Evolutionary conservation across 2,797 vertebrate species (phyloP), one percentile per base, ranked within the genome.

Genomic region (Crenichthys baileyi): DNA sequence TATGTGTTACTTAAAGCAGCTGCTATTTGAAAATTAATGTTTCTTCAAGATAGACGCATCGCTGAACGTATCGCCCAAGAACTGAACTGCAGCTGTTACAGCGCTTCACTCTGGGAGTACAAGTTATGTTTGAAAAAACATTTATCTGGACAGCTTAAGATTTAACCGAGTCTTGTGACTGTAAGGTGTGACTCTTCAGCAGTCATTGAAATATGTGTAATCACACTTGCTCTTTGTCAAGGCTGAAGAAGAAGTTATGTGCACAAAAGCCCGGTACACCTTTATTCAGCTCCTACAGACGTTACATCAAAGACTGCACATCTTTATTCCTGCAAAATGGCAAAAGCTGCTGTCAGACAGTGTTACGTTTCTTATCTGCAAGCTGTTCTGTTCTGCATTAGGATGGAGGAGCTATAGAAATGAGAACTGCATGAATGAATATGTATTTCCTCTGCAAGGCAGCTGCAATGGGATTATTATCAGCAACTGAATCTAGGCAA

Each of bases 321-420:
- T 84, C 77, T 39, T 75, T 72, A 79, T 60, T 58, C 51, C 48
- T 1, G 48, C 65, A 81, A 86, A 60, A 86, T 88, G 77, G 81
- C 68, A 73, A 80, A 84, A 75, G 83, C 86, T 79, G 53, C 79
- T 74, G 68, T 87, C 82, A 85, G 77, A 83, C 68, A 72, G 88
- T 88, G 80, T 90, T 92, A 92, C 85, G 73, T 60, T 76, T 75
- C 55, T 36, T 46, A 82, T 91, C 89, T 85, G 76, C 60, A 68
- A 3, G 20, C 77, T 79, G 78, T 80, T 46, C 55, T 81, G 24
- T 87, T 61, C 82, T 75, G 68, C 70, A 79, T 83, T 83, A 22
- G 67, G 39, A 61, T 29, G 26, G 58, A 77, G 71, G 80, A 83
- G 74, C 46, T 71, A 61, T 84, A 71, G 75, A 87, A 89, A 83